Percentiles rank a stretch among this genome's conserved stretches.
These are phyloP conservation scores for Eubasilissa splendida DNA, from an alignment of 2,888 invertebrate species.

Conservation along the genomic window DNA sequence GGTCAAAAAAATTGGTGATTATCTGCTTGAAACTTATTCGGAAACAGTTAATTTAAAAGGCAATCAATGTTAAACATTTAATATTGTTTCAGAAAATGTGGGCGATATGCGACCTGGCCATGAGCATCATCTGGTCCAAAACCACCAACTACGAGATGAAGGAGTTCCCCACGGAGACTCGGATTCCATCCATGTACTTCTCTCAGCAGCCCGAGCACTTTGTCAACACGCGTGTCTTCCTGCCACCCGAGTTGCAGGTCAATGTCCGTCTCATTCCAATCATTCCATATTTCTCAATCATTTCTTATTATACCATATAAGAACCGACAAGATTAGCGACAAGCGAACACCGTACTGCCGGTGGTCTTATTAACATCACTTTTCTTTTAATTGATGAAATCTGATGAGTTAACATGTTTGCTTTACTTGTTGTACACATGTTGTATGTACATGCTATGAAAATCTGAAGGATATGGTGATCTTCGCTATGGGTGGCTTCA, in stretches of 20 bases:
- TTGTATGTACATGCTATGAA: neutral
- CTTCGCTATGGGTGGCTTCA: no score
- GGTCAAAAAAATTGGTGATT: no score
- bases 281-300: no score
- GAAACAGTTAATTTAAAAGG: no score
- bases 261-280: conserved; percentile 55
- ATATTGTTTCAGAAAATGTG: conserved; percentile 86
- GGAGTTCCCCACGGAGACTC: conserved; percentile 88
- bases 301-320: neutral
- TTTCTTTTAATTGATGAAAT: neutral
- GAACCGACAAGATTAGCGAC: neutral
- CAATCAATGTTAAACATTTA: no score
- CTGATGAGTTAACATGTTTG: neutral
- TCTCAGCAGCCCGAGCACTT: conserved; percentile 81
- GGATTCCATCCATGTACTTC: conserved; percentile 94
- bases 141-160: conserved; percentile 91
- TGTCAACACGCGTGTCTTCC: conserved; percentile 84
- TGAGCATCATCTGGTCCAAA: conserved; percentile 91
- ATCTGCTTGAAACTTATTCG: no score
- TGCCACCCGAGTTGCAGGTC: conserved; percentile 86
- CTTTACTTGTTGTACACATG: neutral
- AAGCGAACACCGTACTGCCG: neutral
- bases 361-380: neutral
- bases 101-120: conserved; percentile 95
- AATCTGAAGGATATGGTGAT: no score